Percentiles rank a stretch among this genome's conserved stretches.
Conservation (phyloP, 2,797 vertebrate genomes). For the Myoxocephalus aenaeus region DNA sequence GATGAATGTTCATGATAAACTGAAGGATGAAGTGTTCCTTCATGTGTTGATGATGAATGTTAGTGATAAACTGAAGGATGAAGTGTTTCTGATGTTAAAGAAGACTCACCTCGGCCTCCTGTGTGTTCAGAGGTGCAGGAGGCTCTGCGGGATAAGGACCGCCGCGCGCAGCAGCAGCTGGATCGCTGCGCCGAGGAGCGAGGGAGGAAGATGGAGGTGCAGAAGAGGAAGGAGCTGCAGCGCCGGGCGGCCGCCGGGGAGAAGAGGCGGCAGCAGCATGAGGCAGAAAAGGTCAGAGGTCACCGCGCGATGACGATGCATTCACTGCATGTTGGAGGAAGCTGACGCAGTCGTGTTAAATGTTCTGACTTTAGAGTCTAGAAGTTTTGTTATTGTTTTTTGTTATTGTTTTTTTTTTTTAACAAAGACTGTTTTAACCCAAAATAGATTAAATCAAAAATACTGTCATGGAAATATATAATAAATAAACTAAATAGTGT, state of each 20-base stretch:
- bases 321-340: not conserved
- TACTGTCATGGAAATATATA: not conserved
- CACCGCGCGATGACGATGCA: not conserved
- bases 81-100: too few relatives aligned
- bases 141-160: slow-evolving; percentile 88
- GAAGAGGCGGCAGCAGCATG: slow-evolving; percentile 87
- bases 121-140: slow-evolving; percentile 84
- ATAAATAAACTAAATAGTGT: not conserved
- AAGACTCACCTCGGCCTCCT: not conserved
- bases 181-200: slow-evolving; percentile 89
- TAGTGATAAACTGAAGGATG: too few relatives aligned
- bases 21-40: too few relatives aligned
- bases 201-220: slow-evolving; percentile 88
- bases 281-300: slow-evolving; percentile 90
- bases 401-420: too few relatives aligned
- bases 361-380: not conserved
- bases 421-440: not conserved
- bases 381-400: not conserved
- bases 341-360: not conserved
- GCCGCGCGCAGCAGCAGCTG: slow-evolving; percentile 86
- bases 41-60: too few relatives aligned
- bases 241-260: slow-evolving; percentile 87
- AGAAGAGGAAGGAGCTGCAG: slow-evolving; percentile 87
- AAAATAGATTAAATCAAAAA: not conserved
- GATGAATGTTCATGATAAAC: too few relatives aligned